These are phyloP conservation scores for Yponomeuta sedellus DNA, from an alignment of 2,888 invertebrate genomes.

Conservation along the genomic window DNA sequence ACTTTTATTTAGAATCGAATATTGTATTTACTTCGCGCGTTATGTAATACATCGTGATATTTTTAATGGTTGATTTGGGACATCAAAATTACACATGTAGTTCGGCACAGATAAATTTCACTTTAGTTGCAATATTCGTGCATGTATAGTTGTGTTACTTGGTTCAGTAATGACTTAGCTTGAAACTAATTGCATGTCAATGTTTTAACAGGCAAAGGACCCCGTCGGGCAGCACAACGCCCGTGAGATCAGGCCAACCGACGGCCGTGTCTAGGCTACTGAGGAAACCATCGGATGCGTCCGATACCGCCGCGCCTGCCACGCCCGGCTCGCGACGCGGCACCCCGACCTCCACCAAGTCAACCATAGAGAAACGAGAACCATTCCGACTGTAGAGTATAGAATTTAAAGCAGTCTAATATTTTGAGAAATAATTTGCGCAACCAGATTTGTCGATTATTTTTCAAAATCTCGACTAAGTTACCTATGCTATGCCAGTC, in stretches of 20 bases:
- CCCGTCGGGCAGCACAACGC: conserved; percentile 85
- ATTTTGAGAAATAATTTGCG: neutral
- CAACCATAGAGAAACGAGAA: conserved; percentile 77
- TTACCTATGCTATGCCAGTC: conserved; percentile 13
- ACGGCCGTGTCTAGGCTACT: conserved; percentile 79
- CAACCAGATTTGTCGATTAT: conserved; percentile 7
- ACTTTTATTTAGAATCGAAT: neutral
- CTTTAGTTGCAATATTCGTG: neutral
- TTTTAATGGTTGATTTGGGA: neutral
- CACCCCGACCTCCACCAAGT: conserved; percentile 53
- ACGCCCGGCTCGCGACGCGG: conserved; percentile 59
- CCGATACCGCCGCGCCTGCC: conserved; percentile 77
- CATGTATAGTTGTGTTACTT: neutral
- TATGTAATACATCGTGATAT: neutral
- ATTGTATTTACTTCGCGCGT: neutral
- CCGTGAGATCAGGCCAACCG: conserved; percentile 79
- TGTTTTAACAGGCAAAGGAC: conserved; percentile 79
- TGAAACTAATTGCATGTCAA: neutral
- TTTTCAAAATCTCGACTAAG: neutral
- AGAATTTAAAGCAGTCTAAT: conserved; percentile 15
- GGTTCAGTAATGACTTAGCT: neutral
- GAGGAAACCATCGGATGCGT: conserved; percentile 81
- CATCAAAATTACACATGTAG: neutral
- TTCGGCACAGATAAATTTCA: neutral
- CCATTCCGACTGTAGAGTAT: conserved; percentile 83